Percentiles rank a stretch among this genome's conserved stretches.
These are phyloP conservation scores for Spilarctia lutea DNA, from an alignment of 2,888 invertebrate species.

Conservation along the genomic window DNA sequence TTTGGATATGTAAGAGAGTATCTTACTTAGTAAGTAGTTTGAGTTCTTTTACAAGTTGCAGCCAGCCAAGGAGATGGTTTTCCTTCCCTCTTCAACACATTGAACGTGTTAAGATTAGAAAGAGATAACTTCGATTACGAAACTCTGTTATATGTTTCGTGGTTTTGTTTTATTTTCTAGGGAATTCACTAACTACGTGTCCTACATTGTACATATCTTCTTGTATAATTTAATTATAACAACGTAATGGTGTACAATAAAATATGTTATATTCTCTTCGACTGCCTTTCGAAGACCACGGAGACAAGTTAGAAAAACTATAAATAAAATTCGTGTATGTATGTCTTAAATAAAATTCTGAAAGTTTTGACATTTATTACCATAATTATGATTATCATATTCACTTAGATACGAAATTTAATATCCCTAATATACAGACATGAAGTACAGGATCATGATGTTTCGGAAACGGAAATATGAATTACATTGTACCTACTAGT, in stretches of 20 bases:
- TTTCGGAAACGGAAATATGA: background rate
- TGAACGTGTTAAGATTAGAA: background rate
- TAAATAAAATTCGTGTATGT: background rate
- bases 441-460: background rate
- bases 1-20: background rate
- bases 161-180: background rate
- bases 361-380: background rate
- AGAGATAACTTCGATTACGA: background rate
- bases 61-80: background rate
- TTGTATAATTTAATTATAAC: no score
- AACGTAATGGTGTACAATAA: no score
- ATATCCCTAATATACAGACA: background rate
- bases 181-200: background rate
- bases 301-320: background rate
- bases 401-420: background rate
- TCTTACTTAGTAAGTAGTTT: background rate
- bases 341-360: background rate
- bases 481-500: no score
- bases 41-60: background rate
- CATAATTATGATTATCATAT: background rate
- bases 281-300: no score
- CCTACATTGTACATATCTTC: no score
- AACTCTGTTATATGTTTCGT: background rate
- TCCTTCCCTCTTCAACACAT: no score
- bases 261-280: no score